Percentiles rank a stretch among this genome's conserved stretches.
Evolutionary conservation across 1,140 invertebrate genomes (phyloP).

Genomic region (Portunus trituberculatus): DNA sequence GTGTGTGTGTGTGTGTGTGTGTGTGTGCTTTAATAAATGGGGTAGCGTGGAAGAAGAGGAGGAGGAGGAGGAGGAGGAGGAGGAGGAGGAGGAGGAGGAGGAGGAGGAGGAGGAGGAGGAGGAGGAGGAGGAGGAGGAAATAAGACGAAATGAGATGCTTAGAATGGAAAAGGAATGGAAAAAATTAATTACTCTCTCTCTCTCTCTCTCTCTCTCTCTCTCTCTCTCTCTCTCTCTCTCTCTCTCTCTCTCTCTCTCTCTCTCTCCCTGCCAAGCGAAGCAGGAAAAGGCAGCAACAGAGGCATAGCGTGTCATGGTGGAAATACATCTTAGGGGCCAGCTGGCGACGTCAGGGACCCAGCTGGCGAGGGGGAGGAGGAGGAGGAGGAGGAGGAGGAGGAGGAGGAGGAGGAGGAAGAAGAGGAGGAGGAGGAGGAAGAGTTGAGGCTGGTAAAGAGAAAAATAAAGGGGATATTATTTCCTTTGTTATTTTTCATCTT

Average conservation of each 20-base stretch:
- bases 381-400: neutral
- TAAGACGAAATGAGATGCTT: too few relatives aligned
- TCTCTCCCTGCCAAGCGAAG: too few relatives aligned
- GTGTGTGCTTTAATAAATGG: too few relatives aligned
- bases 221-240: conserved; percentile 47
- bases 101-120: too few relatives aligned
- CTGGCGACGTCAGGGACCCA: neutral
- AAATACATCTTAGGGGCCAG: neutral
- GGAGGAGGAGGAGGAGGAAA: too few relatives aligned
- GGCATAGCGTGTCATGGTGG: neutral
- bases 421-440: neutral
- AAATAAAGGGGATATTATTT: neutral
- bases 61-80: too few relatives aligned
- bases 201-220: conserved; percentile 49
- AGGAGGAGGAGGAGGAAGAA: conserved; percentile 1
- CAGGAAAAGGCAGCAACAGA: neutral
- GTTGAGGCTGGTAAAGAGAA: neutral
- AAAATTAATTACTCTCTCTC: neutral
- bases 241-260: neutral
- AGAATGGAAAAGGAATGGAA: too few relatives aligned
- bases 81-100: too few relatives aligned
- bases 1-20: too few relatives aligned
- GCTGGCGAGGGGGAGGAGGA: neutral
- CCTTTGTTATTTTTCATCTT: too few relatives aligned
- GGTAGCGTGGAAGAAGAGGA: too few relatives aligned